These are phyloP conservation scores for Chloroceryle aenea DNA, from an alignment of 2,113 vertebrate genomes.

Conservation along the genomic window DNA sequence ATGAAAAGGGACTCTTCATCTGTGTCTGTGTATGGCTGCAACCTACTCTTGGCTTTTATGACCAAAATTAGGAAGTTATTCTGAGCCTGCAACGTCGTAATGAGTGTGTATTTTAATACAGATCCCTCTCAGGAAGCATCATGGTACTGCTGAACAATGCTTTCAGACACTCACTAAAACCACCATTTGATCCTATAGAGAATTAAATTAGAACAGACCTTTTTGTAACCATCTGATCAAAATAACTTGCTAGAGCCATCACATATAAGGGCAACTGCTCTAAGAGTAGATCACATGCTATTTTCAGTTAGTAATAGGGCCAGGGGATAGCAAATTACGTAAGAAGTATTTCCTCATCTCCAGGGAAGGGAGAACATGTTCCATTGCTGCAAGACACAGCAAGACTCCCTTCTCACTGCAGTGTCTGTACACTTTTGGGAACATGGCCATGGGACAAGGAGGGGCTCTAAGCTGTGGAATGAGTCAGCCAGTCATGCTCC, in stretches of 20 bases:
- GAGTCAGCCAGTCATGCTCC: neutral
- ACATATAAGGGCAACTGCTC: neutral
- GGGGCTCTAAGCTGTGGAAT: neutral
- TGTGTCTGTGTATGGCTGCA: neutral
- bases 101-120: conserved; percentile 20
- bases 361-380: neutral
- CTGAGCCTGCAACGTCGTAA: neutral
- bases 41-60: neutral
- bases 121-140: neutral
- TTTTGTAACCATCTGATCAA: conserved; percentile 21
- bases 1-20: neutral
- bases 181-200: neutral
- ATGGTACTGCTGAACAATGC: neutral
- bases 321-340: neutral
- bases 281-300: conserved; percentile 1
- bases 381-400: neutral
- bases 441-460: rapidly evolving
- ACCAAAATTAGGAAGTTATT: conserved; percentile 50
- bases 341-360: neutral
- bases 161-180: neutral
- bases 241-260: conserved; percentile 31
- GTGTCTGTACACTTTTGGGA: neutral
- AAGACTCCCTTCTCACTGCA: neutral
- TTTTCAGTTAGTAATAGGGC: neutral
- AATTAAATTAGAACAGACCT: conserved; percentile 43